Base-by-base conservation (phyloP, 1,140 invertebrate species). In the Ooceraea biroi region DNA sequence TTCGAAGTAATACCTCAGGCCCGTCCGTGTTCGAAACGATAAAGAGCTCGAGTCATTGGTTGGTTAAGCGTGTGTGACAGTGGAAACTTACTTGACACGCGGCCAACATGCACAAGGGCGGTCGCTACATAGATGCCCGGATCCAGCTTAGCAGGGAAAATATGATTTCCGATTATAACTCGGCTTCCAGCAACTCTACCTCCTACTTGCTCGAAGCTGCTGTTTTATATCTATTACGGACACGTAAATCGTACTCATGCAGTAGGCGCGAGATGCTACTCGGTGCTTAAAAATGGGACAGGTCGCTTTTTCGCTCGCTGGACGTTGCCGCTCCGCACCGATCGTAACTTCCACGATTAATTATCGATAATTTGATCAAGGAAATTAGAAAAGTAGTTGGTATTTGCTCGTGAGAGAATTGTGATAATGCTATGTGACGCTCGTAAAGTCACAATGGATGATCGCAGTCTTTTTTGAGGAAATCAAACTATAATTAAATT, bases 141-240 rank as follows among this genome's bases (percentile, higher is more conserved):
- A 90, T 91, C 91, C 90, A 91, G 91, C 90, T 91, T 91, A 90
- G 88, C 88, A 91, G 86, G 83, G 85, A 91, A 91, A 91, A 92
- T 89, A 90, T 86, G 89, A 91, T 86, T 89, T 92, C 91, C 91
- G 89, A 90, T 92, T 91, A 92, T 90, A 91, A 91, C 85, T 90
- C 86, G 86, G 85, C 85, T 84, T 91, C 90, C 85, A 82, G 86
- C 85, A 90, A 88, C 77, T 88, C 89, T 90, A 86, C 58, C 87
- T 90, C 86, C 86, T 88, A 89, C 69, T 87, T 89, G 83, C 83
- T 88, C 82, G 88, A 83, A 87, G 85, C 88, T 89, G 88, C 80
- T 85, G 83, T 87, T 82, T 90, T 90, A 90, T 87, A 87, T 90
- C 88, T 89, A 89, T 82, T 78, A 82, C 85, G 82, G 78, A 89